phyloP scores from a whole-genome alignment of 2,888 invertebrate genomes.

The Lithophane ornitopus region DNA sequence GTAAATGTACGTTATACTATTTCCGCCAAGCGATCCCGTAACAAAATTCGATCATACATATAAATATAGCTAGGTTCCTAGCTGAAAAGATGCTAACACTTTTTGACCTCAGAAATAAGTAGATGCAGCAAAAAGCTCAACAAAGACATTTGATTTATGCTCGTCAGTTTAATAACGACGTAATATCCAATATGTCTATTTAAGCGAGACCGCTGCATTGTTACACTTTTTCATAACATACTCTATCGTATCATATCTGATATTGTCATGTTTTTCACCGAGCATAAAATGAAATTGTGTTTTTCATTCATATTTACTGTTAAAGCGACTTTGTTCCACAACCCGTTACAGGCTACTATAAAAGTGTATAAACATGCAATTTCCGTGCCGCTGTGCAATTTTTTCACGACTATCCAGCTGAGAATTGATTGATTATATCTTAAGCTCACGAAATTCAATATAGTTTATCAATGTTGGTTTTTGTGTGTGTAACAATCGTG shows the following conservation, averaged over 20 bases:
- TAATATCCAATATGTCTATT: constrained; percentile 45
- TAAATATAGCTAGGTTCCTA: constrained; percentile 2
- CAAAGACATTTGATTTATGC: constrained; percentile 47
- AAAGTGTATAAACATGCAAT: constrained; percentile 51
- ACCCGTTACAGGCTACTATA: constrained; percentile 54
- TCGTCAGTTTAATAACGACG: constrained; percentile 40
- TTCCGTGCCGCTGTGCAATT: constrained; percentile 40
- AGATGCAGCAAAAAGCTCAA: constrained; percentile 49
- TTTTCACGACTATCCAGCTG: constrained; percentile 52
- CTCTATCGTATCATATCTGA: constrained; percentile 43
- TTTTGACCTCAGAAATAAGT: constrained; percentile 49
- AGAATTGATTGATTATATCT: constrained; percentile 56
- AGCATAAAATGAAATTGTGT: constrained; percentile 54
- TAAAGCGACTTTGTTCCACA: constrained; percentile 51
- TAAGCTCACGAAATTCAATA: constrained; percentile 54
- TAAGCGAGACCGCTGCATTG: constrained; percentile 48
- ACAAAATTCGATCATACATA: constrained; percentile 24
- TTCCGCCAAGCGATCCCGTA: constrained; percentile 38
- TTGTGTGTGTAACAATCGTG: constrained; percentile 47
- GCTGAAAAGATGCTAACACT: constrained; percentile 15
- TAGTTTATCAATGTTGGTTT: constrained; percentile 44
- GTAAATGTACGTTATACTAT: constrained; percentile 7
- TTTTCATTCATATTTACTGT: constrained; percentile 67
- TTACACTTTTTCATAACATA: constrained; percentile 58
- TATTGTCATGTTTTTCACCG: constrained; percentile 52